phyloP scores from a whole-genome alignment of 2,113 vertebrate species.

The Enhydra lutris region DNA sequence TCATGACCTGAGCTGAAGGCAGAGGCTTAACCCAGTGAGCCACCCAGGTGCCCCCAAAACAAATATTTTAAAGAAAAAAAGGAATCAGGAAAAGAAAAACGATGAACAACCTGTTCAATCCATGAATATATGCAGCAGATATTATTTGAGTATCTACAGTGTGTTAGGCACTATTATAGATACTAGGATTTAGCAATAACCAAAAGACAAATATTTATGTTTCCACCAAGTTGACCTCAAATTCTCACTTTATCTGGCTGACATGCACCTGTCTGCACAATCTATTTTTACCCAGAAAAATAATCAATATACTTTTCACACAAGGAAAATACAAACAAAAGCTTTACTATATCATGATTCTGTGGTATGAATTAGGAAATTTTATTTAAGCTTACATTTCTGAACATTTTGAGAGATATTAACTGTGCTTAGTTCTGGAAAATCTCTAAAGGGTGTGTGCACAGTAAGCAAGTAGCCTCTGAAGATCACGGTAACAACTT shows the following conservation, averaged over 20 bases:
- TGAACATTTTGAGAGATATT: background rate
- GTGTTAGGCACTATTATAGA: background rate
- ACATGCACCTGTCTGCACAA: background rate
- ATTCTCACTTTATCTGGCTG: background rate
- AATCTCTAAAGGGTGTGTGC: background rate
- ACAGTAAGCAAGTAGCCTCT: background rate
- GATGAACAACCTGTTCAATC: background rate
- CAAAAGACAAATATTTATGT: background rate
- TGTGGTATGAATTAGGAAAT: background rate
- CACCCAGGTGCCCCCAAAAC: background rate
- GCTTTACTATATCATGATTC: background rate
- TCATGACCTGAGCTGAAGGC: too few relatives aligned
- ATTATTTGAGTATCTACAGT: background rate
- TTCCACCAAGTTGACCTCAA: background rate
- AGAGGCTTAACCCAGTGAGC: too few relatives aligned
- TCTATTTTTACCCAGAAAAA: background rate
- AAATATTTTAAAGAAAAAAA: background rate
- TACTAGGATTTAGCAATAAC: background rate
- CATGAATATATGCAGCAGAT: background rate
- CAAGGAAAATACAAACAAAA: background rate
- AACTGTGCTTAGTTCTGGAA: background rate
- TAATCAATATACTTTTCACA: background rate
- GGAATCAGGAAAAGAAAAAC: background rate
- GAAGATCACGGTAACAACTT: background rate
- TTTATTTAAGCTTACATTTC: background rate